A percentile compares a stretch with the other conserved stretches of the same genome.
phyloP scores from a whole-genome alignment of 2,888 invertebrate species.

The Lasius fuliginosus region DNA sequence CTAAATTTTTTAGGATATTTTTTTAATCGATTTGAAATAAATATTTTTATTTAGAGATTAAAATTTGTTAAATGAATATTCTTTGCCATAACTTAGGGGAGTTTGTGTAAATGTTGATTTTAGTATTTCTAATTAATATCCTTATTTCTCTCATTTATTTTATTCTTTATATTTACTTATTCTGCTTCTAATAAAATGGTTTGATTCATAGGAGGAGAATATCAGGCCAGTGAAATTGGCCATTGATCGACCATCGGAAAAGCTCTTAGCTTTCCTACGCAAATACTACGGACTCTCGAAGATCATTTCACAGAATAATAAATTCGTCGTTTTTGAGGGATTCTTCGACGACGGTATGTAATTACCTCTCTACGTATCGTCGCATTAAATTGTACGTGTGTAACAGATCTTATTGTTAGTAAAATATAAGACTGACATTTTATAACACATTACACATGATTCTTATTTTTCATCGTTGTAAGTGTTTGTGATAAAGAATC shows the following conservation, averaged over 20 bases:
- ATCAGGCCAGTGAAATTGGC: constrained; percentile 92
- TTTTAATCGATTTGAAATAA: neutral
- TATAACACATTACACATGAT: neutral
- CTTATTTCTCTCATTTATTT: neutral
- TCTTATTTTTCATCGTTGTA: neutral
- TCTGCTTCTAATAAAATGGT: neutral
- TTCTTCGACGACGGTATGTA: constrained; percentile 89
- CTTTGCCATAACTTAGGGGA: neutral
- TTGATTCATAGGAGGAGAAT: constrained; percentile 89
- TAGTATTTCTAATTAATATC: neutral
- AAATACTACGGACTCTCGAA: constrained; percentile 92
- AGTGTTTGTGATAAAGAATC: neutral
- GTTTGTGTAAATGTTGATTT: neutral
- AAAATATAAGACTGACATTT: neutral
- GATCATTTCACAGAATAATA: constrained; percentile 94
- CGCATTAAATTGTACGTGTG: neutral
- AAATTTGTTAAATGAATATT: neutral
- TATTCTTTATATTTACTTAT: neutral
- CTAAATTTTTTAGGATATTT: neutral
- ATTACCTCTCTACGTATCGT: neutral
- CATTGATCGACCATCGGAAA: constrained; percentile 97
- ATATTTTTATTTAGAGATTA: neutral
- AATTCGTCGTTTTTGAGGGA: constrained; percentile 94
- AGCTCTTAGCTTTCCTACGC: constrained; percentile 94
- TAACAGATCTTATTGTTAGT: neutral